Percentiles rank a stretch among this genome's conserved stretches.
These are phyloP conservation scores for Sarotherodon lohbergeri DNA, from an alignment of 2,113 vertebrate species.

Conservation along the genomic window DNA sequence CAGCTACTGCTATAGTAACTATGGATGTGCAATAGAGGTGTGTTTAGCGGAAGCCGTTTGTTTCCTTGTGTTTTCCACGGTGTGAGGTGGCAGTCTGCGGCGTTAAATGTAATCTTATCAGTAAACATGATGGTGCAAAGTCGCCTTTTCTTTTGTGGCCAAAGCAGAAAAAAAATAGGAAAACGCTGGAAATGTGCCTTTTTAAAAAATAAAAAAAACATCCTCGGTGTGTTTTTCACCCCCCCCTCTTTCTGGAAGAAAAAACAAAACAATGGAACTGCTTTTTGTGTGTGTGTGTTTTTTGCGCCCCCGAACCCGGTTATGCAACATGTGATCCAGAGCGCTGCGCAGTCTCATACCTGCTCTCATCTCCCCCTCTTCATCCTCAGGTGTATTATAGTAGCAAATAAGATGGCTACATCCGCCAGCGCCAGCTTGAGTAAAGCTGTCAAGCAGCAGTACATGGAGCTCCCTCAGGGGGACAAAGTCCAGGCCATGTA, in stretches of 20 bases:
- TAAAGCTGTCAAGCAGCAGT: conserved; percentile 90
- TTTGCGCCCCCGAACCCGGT: background rate
- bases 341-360: background rate
- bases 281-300: background rate
- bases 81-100: background rate
- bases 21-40: background rate
- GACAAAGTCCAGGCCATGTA: conserved; percentile 95
- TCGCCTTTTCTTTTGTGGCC: background rate
- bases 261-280: conserved; percentile 34
- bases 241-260: conserved; percentile 12
- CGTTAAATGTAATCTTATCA: background rate
- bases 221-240: background rate
- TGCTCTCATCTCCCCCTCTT: background rate
- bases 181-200: background rate
- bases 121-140: background rate
- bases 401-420: conserved; percentile 80
- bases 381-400: conserved; percentile 61
- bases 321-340: conserved; percentile 32
- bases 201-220: background rate
- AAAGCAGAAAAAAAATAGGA: background rate
- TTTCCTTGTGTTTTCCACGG: background rate
- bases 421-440: conserved; percentile 86
- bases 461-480: conserved; percentile 89
- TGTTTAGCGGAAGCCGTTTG: background rate
- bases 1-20: conserved; percentile 9